These are phyloP conservation scores for Cryptotis parvus DNA, from an alignment of 2,113 vertebrate genomes.

Conservation along the genomic window DNA sequence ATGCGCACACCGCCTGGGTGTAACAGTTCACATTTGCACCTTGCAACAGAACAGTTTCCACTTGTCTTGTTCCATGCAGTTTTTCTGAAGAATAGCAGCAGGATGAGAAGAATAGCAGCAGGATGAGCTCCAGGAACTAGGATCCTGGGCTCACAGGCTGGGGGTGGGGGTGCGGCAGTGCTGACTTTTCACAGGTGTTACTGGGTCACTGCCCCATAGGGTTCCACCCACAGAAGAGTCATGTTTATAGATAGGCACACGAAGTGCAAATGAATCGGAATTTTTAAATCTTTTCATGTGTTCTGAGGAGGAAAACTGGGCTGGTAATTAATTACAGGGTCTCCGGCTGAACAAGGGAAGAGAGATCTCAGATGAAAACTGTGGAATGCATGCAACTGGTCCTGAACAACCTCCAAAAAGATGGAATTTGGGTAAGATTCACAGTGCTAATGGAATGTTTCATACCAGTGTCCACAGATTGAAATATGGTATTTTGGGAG, in stretches of 20 bases:
- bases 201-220: background rate
- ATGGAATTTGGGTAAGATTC: background rate
- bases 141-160: too few relatives aligned
- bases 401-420: background rate
- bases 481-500: background rate
- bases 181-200: background rate
- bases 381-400: background rate
- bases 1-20: conserved; percentile 49
- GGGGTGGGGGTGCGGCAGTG: too few relatives aligned
- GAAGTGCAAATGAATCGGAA: too few relatives aligned
- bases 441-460: background rate
- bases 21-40: conserved; percentile 16
- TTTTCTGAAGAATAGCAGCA: background rate
- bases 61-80: background rate
- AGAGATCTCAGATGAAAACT: too few relatives aligned
- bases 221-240: background rate
- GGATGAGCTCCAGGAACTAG: background rate
- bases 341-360: too few relatives aligned
- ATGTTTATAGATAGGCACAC: background rate
- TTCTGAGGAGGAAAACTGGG: too few relatives aligned
- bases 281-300: too few relatives aligned
- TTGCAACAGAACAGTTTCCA: background rate
- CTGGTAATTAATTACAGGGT: too few relatives aligned
- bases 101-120: background rate
- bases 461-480: background rate